Evolutionary conservation across 2,113 vertebrate species (phyloP).

Genomic region (Poeciliopsis occidentalis): DNA sequence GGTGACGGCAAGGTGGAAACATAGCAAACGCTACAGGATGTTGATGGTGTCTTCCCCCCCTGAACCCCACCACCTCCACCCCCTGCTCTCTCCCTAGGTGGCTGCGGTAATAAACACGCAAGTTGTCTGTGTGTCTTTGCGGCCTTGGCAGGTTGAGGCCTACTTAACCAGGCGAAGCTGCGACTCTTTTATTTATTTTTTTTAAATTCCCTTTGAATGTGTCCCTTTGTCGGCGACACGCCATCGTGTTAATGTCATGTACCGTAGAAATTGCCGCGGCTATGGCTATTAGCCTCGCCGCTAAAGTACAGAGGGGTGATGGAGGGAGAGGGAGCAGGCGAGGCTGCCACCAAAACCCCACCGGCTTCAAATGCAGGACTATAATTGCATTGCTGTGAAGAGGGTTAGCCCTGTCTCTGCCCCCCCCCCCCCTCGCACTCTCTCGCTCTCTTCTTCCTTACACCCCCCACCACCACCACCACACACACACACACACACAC

Average conservation of each 20-base stretch:
- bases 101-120: constrained; percentile 80
- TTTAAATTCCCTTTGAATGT: constrained; percentile 77
- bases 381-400: constrained; percentile 99
- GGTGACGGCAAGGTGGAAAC: neutral
- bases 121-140: constrained; percentile 75
- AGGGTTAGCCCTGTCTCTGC: constrained; percentile 76
- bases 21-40: constrained; percentile 8
- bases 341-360: constrained; percentile 86
- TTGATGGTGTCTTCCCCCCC: constrained; percentile 19
- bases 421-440: constrained; percentile 36
- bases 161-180: constrained; percentile 79
- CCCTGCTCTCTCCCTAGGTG: constrained; percentile 65
- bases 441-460: constrained; percentile 44
- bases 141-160: constrained; percentile 78
- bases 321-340: constrained; percentile 46
- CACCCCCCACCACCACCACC: constrained; percentile 31
- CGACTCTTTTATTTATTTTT: constrained; percentile 62
- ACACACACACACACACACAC: neutral
- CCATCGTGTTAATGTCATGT: constrained; percentile 97
- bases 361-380: constrained; percentile 94
- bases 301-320: constrained; percentile 84
- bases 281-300: constrained; percentile 99
- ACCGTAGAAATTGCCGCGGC: constrained; percentile 99
- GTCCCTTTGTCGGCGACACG: constrained; percentile 80
- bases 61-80: neutral